Conservation (phyloP, 2,888 invertebrate species). For the Sepiola atlantica region DNA sequence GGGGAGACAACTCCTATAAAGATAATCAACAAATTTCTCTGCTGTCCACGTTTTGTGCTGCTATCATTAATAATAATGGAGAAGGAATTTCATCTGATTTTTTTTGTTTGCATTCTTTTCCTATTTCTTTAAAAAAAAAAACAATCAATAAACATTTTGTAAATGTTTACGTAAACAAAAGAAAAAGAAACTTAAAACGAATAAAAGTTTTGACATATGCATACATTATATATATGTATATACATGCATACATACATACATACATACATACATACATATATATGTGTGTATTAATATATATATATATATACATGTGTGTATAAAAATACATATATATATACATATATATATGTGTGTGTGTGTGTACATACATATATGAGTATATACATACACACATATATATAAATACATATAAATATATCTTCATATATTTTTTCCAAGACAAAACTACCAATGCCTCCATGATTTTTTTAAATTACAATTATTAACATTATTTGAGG, state of each 20-base stretch:
- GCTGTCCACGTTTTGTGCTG: background rate
- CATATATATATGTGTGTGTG: background rate
- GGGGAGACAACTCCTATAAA: background rate
- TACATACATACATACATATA: background rate
- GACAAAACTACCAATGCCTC: conserved; percentile 3
- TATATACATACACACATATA: background rate
- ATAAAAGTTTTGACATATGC: conserved; percentile 33
- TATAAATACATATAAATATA: conserved; percentile 8
- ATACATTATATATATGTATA: conserved; percentile 23
- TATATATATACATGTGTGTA: background rate
- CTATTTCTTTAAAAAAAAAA: background rate
- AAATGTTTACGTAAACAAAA: background rate
- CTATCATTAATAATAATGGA: background rate
- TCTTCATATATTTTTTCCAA: conserved; percentile 36
- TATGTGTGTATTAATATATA: background rate
- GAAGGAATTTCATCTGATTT: background rate
- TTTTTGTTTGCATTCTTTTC: background rate
- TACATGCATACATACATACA: background rate
- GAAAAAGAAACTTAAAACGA: background rate
- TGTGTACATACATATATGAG: background rate
- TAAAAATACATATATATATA: background rate
- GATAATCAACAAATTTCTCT: background rate
- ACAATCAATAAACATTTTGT: background rate
- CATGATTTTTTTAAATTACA: background rate
- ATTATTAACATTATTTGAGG: conserved; percentile 16